Conservation (phyloP, 2,888 invertebrate genomes). For the Cerceris rybyensis region DNA sequence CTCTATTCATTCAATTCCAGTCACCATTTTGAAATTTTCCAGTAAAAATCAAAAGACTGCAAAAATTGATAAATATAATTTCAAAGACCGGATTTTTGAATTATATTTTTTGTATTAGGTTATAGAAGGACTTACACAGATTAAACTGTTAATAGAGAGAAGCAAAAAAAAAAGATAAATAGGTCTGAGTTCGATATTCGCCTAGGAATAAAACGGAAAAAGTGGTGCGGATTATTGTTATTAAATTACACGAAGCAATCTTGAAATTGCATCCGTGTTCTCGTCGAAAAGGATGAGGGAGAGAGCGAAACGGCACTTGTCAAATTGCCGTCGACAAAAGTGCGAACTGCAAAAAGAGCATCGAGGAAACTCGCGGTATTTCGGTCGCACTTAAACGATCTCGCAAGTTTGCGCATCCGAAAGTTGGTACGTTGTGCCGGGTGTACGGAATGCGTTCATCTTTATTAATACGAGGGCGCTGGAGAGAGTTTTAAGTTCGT, state of each 20-base stretch:
- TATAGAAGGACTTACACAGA: too few species aligned
- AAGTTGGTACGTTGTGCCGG: slow-evolving; percentile 63
- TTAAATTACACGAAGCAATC: not conserved
- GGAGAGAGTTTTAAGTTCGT: slow-evolving; percentile 69
- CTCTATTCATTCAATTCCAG: too few species aligned
- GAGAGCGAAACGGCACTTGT: not conserved
- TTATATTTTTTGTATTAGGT: too few species aligned
- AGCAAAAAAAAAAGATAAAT: too few species aligned
- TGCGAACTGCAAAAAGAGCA: slow-evolving; percentile 10
- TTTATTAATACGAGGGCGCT: slow-evolving; percentile 72
- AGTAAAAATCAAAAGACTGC: too few species aligned
- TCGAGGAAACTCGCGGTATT: slow-evolving; percentile 48
- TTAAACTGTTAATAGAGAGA: too few species aligned
- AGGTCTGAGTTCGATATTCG: too few species aligned
- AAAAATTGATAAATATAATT: too few species aligned
- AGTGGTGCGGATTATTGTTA: too few species aligned
- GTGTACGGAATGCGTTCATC: slow-evolving; percentile 71
- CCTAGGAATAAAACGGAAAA: too few species aligned
- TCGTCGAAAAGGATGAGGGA: not conserved
- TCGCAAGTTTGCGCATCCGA: slow-evolving; percentile 54
- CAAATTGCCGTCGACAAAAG: slow-evolving; percentile 4
- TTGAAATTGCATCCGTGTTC: not conserved
- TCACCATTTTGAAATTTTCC: too few species aligned
- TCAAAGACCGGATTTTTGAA: too few species aligned
- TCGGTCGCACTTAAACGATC: slow-evolving; percentile 61